Percentiles rank a stretch among this genome's conserved stretches.
These are phyloP conservation scores for Taeniopygia guttata DNA, from an alignment of 2,797 vertebrate species.

Conservation along the genomic window DNA sequence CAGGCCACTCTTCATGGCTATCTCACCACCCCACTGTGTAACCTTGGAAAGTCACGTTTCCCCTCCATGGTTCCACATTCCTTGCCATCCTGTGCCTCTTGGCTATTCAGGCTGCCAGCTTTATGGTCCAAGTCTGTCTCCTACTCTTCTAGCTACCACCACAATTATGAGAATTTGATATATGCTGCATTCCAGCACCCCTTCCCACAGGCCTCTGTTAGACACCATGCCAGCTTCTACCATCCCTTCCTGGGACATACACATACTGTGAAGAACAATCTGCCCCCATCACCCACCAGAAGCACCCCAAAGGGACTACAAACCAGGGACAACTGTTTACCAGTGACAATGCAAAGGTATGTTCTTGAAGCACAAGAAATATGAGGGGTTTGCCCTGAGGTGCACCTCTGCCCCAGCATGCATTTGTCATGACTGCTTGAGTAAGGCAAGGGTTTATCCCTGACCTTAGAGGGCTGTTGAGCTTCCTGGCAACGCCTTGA, in stretches of 20 bases:
- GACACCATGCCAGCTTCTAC: background rate
- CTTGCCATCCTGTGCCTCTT: background rate
- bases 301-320: background rate
- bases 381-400: background rate
- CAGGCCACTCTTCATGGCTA: slow-evolving; percentile 7
- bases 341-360: background rate
- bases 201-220: background rate
- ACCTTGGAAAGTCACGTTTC: slow-evolving; percentile 43
- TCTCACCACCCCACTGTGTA: background rate
- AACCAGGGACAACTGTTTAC: background rate
- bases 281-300: background rate
- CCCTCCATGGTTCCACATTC: background rate
- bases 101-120: background rate
- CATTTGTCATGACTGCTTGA: background rate
- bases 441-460: background rate
- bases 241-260: background rate
- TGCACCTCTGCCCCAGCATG: background rate
- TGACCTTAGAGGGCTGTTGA: background rate
- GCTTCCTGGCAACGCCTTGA: background rate
- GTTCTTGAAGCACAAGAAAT: background rate
- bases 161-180: slow-evolving; percentile 18
- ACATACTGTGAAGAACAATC: background rate
- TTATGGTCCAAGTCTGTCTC: slow-evolving; percentile 19
- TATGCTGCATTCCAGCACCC: background rate
- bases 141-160: background rate